Percentiles rank a stretch among this genome's conserved stretches.
Evolutionary conservation across 2,797 vertebrate genomes (phyloP).

Genomic region (Diglossa cyanea): DNA sequence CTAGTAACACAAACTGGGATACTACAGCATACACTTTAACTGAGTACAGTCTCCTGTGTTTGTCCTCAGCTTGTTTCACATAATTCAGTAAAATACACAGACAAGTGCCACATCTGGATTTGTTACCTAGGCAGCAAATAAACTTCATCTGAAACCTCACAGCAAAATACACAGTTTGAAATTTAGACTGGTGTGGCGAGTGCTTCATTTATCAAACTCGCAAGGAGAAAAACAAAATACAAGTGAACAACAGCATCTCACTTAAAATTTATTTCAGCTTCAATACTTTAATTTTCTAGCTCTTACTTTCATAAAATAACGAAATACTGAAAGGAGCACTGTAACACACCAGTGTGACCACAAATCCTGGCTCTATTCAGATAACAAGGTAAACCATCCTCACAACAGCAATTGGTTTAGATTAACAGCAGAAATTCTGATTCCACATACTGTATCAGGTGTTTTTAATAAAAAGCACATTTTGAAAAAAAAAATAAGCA

Average conservation of each 20-base stretch:
- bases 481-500: background rate
- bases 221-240: background rate
- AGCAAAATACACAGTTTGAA: conserved; percentile 1
- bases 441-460: background rate
- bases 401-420: background rate
- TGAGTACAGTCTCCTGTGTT: background rate
- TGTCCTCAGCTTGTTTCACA: conserved; percentile 8
- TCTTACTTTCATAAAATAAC: background rate
- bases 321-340: background rate
- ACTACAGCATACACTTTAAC: background rate
- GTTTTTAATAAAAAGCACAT: background rate
- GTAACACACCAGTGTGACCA: background rate
- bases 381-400: background rate
- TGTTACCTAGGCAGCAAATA: conserved; percentile 61
- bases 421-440: background rate
- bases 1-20: conserved; percentile 15
- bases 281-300: background rate
- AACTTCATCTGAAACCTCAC: conserved; percentile 36
- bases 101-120: conserved; percentile 63
- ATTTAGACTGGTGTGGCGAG: background rate
- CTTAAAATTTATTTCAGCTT: background rate
- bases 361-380: background rate
- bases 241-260: background rate
- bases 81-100: conserved; percentile 49
- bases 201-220: background rate